These are phyloP conservation scores for Ophion ventricosus DNA, from an alignment of 2,888 invertebrate species.

Conservation along the genomic window DNA sequence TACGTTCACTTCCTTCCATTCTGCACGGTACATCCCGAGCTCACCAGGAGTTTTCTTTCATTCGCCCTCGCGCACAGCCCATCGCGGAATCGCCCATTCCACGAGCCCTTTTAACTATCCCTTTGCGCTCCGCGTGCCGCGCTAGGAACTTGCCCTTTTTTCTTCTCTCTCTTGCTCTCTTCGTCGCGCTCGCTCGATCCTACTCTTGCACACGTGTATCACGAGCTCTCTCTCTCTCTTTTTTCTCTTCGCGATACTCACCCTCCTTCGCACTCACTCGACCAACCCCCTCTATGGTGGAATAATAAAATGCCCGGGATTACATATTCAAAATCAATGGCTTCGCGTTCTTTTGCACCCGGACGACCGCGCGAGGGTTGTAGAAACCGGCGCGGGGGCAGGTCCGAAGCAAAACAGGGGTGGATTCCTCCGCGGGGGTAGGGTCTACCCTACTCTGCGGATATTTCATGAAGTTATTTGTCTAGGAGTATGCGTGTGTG, in stretches of 20 bases:
- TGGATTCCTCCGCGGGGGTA: constrained; percentile 67
- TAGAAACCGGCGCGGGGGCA: constrained; percentile 34
- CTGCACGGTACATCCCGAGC: constrained; percentile 46
- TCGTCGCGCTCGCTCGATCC: constrained; percentile 53
- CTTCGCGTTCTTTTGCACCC: constrained; percentile 70
- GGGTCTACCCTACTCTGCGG: constrained; percentile 66
- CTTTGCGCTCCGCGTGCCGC: constrained; percentile 21
- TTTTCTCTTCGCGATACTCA: constrained; percentile 29
- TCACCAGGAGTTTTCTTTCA: constrained; percentile 62
- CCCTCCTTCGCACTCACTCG: constrained; percentile 60
- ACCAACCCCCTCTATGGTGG: constrained; percentile 73
- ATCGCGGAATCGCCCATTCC: constrained; percentile 43
- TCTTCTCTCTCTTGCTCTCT: constrained; percentile 4
- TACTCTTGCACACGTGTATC: constrained; percentile 47
- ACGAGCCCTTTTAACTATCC: constrained; percentile 39
- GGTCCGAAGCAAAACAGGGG: constrained; percentile 35
- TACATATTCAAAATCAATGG: constrained; percentile 83
- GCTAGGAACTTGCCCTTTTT: constrained; percentile 1
- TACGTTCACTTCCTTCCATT: constrained; percentile 43
- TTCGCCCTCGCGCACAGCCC: constrained; percentile 59
- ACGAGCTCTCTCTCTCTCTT: constrained; percentile 36
- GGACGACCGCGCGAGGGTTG: constrained; percentile 52
- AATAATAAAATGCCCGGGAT: constrained; percentile 82
- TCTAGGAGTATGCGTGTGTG: not conserved
- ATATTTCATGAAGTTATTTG: constrained; percentile 10